Conservation (phyloP, 1,140 invertebrate species). For the Homalodisca vitripennis region DNA sequence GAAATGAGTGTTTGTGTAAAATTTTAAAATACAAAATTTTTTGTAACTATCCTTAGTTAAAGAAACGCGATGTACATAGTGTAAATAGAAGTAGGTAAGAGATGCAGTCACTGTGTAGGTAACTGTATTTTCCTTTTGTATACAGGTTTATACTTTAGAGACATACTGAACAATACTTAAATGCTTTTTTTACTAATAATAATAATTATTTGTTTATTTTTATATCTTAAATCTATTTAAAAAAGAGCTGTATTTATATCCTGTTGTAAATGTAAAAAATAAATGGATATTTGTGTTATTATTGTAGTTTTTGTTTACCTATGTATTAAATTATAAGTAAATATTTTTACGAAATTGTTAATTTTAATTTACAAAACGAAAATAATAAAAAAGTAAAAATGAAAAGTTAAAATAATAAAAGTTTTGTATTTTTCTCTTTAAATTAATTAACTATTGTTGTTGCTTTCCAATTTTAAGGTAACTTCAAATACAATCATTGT, state of each 20-base stretch:
- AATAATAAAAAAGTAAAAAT: too few species aligned
- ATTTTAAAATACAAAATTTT: conserved; percentile 21
- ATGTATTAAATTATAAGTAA: too few species aligned
- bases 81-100: conserved; percentile 15
- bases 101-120: conserved; percentile 10
- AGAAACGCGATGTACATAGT: conserved; percentile 25
- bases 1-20: conserved; percentile 4
- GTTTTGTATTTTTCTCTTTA: too few species aligned
- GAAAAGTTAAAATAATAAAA: too few species aligned
- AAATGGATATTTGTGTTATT: conserved; percentile 23
- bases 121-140: conserved; percentile 26
- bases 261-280: conserved; percentile 22
- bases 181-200: conserved; percentile 24
- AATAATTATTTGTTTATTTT: conserved; percentile 25
- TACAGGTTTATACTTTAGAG: conserved; percentile 26
- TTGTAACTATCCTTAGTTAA: conserved; percentile 24
- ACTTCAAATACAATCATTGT: too few species aligned
- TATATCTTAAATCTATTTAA: conserved; percentile 26
- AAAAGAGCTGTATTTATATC: conserved; percentile 24
- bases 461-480: too few species aligned
- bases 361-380: too few species aligned
- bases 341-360: too few species aligned
- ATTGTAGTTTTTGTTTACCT: not conserved
- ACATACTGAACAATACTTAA: conserved; percentile 12
- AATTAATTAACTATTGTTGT: too few species aligned